These are phyloP conservation scores for Cenopis cana DNA, from an alignment of 2,888 invertebrate species.

Conservation along the genomic window DNA sequence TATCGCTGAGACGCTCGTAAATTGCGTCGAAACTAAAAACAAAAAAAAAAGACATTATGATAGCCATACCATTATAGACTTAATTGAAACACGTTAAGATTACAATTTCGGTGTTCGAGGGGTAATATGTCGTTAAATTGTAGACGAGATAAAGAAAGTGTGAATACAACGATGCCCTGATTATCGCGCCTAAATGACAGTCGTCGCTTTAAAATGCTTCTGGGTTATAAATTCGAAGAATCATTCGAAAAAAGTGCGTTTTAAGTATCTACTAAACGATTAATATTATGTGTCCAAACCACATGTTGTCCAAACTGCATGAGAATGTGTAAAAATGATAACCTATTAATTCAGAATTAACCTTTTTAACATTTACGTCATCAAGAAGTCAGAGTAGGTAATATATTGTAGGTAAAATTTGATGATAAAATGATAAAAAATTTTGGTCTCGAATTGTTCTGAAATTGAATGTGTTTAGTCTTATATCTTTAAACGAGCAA, in stretches of 20 bases:
- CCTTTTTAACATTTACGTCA: too few relatives aligned
- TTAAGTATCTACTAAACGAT: conserved; percentile 4
- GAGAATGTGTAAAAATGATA: not conserved
- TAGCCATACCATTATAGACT: not conserved
- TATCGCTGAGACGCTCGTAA: conserved; percentile 39
- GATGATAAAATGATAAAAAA: too few relatives aligned
- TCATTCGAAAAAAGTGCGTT: not conserved
- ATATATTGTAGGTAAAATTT: too few relatives aligned
- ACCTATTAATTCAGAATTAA: not conserved
- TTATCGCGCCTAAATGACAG: conserved; percentile 31
- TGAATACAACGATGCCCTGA: conserved; percentile 39
- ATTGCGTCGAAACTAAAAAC: conserved; percentile 10
- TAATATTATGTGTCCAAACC: not conserved
- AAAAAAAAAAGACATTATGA: not conserved
- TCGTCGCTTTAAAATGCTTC: conserved; percentile 8
- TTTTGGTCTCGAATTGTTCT: too few relatives aligned
- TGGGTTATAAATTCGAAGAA: conserved; percentile 13
- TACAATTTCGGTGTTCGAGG: not conserved
- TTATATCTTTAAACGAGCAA: too few relatives aligned
- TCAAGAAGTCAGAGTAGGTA: too few relatives aligned
- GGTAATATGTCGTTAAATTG: conserved; percentile 27
- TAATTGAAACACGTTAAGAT: not conserved
- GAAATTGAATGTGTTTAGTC: too few relatives aligned
- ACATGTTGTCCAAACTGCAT: not conserved
- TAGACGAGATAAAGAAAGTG: conserved; percentile 41